phyloP scores from a whole-genome alignment of 2,888 invertebrate species.

The Isoperla grammatica region DNA sequence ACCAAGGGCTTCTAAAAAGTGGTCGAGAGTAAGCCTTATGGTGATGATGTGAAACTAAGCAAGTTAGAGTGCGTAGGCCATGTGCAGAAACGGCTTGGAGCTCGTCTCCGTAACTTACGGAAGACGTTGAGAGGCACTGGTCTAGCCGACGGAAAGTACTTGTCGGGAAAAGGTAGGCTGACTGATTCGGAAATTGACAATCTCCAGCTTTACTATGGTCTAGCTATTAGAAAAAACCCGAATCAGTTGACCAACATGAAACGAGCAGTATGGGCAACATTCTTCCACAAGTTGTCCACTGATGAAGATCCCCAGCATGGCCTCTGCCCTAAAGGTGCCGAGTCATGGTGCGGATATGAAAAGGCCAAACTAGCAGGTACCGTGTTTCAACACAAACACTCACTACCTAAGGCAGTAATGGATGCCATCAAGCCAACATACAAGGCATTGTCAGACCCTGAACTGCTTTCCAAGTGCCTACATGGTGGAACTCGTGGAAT shows the following conservation, averaged over 20 bases:
- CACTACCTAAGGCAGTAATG: slow-evolving; percentile 18
- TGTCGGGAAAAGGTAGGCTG: background rate
- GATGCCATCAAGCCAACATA: slow-evolving; percentile 22
- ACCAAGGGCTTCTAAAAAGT: too few relatives aligned
- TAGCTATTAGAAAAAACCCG: background rate
- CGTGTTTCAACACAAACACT: slow-evolving; percentile 17
- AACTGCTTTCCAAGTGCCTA: too few relatives aligned
- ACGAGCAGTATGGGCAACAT: slow-evolving; percentile 19
- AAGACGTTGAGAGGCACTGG: background rate
- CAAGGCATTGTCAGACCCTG: too few relatives aligned
- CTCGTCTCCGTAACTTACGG: background rate
- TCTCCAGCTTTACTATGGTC: slow-evolving; percentile 6
- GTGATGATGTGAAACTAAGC: too few relatives aligned
- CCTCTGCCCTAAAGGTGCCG: slow-evolving; percentile 8
- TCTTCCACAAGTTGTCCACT: slow-evolving; percentile 16
- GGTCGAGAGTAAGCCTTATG: too few relatives aligned
- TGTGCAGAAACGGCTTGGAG: background rate
- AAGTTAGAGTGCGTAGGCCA: background rate
- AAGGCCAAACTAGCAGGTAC: slow-evolving; percentile 8
- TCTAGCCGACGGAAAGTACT: background rate
- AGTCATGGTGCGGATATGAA: slow-evolving; percentile 19
- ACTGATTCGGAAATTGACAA: background rate
- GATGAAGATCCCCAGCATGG: slow-evolving; percentile 17
- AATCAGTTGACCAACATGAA: slow-evolving; percentile 3
- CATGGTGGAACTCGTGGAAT: too few relatives aligned